phyloP scores from a whole-genome alignment of 2,888 invertebrate species.

The Cantharis rufa region DNA sequence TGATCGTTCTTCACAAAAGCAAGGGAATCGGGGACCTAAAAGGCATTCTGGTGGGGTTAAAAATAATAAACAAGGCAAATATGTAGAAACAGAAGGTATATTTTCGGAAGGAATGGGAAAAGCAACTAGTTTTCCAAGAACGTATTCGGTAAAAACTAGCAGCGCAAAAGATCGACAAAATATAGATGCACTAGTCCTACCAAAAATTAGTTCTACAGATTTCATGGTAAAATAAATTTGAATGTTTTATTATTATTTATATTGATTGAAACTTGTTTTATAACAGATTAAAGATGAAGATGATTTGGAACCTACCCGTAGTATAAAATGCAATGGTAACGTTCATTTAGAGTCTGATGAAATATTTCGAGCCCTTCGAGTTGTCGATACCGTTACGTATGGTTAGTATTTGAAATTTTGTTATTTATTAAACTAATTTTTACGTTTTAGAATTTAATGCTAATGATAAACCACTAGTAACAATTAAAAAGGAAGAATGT shows the following conservation, averaged over 20 bases:
- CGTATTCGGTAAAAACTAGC: not conserved
- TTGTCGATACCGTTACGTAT: constrained; percentile 26
- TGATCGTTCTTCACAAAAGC: constrained; percentile 5
- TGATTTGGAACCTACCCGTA: constrained; percentile 42
- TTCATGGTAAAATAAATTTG: not conserved
- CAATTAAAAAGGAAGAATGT: not conserved
- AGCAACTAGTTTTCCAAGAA: constrained; percentile 30
- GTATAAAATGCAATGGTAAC: constrained; percentile 41
- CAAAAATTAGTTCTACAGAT: not conserved
- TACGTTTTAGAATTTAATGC: not conserved
- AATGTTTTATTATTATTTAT: not conserved
- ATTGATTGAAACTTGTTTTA: not conserved
- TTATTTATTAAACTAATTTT: not conserved
- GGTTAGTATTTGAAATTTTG: not conserved
- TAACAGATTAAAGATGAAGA: constrained; percentile 43
- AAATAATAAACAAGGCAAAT: constrained; percentile 28
- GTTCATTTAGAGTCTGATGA: constrained; percentile 41
- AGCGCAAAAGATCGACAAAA: not conserved
- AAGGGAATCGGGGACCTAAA: not conserved
- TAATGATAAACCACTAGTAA: not conserved
- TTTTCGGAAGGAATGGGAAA: constrained; percentile 50
- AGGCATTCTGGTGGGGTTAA: not conserved
- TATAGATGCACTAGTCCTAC: not conserved
- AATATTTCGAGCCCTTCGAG: constrained; percentile 25
- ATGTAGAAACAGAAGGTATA: constrained; percentile 47